Conservation (phyloP, 2,797 vertebrate species). For the Sebastes hopkinsi region DNA sequence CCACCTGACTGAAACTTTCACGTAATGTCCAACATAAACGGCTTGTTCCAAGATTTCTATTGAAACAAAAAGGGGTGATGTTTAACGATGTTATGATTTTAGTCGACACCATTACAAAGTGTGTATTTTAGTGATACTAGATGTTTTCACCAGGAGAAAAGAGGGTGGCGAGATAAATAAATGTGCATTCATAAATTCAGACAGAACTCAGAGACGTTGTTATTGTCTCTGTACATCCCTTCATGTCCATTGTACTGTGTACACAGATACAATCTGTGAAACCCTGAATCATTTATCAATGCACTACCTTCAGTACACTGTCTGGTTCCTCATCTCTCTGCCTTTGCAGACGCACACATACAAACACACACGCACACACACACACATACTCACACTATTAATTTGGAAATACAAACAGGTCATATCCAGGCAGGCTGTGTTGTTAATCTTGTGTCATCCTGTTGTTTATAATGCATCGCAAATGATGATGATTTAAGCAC, state of each 20-base stretch:
- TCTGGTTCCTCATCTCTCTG: neutral
- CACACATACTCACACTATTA: neutral
- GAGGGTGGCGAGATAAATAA: neutral
- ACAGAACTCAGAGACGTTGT: neutral
- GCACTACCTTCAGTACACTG: slow-evolving; percentile 5
- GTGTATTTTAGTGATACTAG: neutral
- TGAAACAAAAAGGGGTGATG: neutral
- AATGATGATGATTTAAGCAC: slow-evolving; percentile 39
- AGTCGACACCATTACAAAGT: neutral
- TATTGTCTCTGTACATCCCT: neutral
- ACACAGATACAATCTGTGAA: slow-evolving; percentile 26
- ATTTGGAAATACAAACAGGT: slow-evolving; percentile 39
- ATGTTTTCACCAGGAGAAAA: slow-evolving; percentile 1
- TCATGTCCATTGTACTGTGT: neutral
- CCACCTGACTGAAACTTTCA: slow-evolving; percentile 8
- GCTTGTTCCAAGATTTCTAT: neutral
- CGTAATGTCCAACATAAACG: neutral
- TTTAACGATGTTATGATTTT: neutral
- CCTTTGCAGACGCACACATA: neutral
- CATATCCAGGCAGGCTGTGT: slow-evolving; percentile 13
- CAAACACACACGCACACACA: neutral
- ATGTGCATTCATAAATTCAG: neutral
- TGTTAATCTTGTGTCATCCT: slow-evolving; percentile 46
- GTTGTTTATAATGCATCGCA: slow-evolving; percentile 38
- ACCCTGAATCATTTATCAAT: slow-evolving; percentile 38